These are phyloP conservation scores for Sebastes taczanowskii DNA, from an alignment of 2,797 vertebrate species.

Conservation along the genomic window DNA sequence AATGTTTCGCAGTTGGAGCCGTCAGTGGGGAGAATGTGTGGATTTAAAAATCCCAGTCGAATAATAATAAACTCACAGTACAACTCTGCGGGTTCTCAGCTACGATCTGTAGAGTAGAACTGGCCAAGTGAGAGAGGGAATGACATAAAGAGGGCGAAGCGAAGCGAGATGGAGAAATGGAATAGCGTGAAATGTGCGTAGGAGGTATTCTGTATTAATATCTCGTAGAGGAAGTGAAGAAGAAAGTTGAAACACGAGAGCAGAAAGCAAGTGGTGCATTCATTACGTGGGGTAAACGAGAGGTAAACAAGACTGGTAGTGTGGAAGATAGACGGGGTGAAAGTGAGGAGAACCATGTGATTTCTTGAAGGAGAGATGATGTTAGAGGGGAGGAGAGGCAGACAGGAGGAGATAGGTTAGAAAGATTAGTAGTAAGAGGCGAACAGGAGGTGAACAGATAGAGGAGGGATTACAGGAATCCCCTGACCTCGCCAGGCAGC, in stretches of 20 bases:
- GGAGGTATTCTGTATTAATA: conserved; percentile 28
- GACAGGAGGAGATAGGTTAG: conserved; percentile 63
- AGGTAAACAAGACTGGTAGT: not conserved
- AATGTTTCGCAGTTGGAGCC: conserved; percentile 60
- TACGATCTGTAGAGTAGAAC: conserved; percentile 33
- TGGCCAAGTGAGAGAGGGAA: conserved; percentile 18
- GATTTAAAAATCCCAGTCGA: conserved; percentile 67
- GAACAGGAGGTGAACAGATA: conserved; percentile 72
- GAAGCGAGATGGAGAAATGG: conserved; percentile 16
- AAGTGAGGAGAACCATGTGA: conserved; percentile 17
- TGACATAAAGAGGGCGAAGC: conserved; percentile 13
- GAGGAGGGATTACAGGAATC: conserved; percentile 77
- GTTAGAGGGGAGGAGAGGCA: conserved; percentile 32
- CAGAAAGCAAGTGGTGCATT: not conserved
- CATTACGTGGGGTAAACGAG: not conserved
- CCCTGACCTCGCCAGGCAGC: conserved; percentile 70
- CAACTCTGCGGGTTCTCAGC: conserved; percentile 51
- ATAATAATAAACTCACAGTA: conserved; percentile 57
- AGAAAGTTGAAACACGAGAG: conserved; percentile 10
- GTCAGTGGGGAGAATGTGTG: conserved; percentile 56
- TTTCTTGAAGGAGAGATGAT: conserved; percentile 52
- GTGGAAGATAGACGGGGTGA: not conserved
- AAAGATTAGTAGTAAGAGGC: conserved; percentile 69
- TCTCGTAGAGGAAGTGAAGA: not conserved
- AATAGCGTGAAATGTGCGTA: conserved; percentile 28